Base-by-base conservation (phyloP, 1,140 invertebrate species). In the Coptotermes formosanus region DNA sequence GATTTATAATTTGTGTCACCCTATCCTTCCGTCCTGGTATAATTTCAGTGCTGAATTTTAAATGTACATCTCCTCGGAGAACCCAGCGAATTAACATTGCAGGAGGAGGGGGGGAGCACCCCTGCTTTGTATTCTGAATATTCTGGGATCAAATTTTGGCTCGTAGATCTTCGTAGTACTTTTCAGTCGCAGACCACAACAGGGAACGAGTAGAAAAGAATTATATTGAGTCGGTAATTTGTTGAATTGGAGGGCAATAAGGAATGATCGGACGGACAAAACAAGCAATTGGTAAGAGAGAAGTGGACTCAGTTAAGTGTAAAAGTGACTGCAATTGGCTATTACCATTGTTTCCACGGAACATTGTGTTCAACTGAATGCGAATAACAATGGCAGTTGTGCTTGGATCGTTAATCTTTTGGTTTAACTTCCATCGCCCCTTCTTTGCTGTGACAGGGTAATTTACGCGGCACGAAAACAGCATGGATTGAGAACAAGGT, bases 211-310 rank as follows among this genome's bases (percentile, higher is more conserved):
- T 16, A 8, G n/a, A 14, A 75, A 75, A 30, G n/a, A n/a, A 25
- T 75, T n/a, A 25, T 30, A 75, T 7, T 75, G n/a, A 3, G 7
- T 75, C 8, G 30, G 16, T 23, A 8, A 25, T 30, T 75, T 8
- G 14, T 25, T 75, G 25, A 30, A 30, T 30, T 30, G 1, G 9
- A 30, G 38, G 52, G 64, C n/a, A n/a, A 75, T 30, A 75, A 75
- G n/a, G 64, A 75, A 30, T 30, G 64, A 75, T 30, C 25, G 16
- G 64, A 30, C 64, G n/a, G 64, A 9, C 25, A 64, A 64, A 64
- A 64, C 59, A 64, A 64, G 6, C 59, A 64, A 75, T 75, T 75
- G 64, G n/a, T 75, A 75, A 75, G 64, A 75, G 64, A n/a, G n/a
- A 75, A 30, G 64, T 25, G 25, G 16, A 64, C 59, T 23, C 12